Base-by-base conservation (phyloP, 2,888 invertebrate species). In the Melanargia galathea region DNA sequence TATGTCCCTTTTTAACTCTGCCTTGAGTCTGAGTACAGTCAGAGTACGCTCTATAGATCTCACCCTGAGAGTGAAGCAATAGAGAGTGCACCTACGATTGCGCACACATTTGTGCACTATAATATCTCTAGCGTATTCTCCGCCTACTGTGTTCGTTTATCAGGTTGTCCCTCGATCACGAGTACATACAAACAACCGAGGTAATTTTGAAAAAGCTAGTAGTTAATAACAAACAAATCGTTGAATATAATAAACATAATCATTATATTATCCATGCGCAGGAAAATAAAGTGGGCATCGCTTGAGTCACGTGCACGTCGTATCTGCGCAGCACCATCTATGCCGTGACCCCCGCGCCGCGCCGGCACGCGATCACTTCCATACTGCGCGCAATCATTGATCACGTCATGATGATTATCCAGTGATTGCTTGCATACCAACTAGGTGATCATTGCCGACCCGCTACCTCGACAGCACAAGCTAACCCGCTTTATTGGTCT, bases 361-460 rank as follows among this genome's bases (percentile, higher is more conserved):
- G 7, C 24, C 1, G n/a, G 22, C 49, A 49, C 49, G 49, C 49
- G 10, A 30, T 49, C n/a, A 49, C 30, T 49, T 30, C 30, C 49
- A 49, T 49, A 49, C 30, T 49, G 16, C 26, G 49, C 49, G 20
- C 49, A 30, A 30, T 18, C 24, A 49, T 30, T 49, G 16, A n/a
- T 8, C 49, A 30, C 49, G 49, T 16, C 8, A 8, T 20, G 24
- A 49, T 16, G n/a, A n/a, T 10, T n/a, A 16, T 49, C 26, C n/a
- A n/a, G n/a, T 49, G 49, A 26, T 13, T 16, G 30, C 30, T n/a
- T 49, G 26, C 26, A 49, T 49, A 10, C 49, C 11, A 45, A 45
- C 11, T 8, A 1, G 16, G 16, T 40, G 16, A 4, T 16, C 38
- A 40, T 40, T 40, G n/a, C 38, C 6, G 38, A 16, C 38, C 2